Base-by-base conservation (phyloP, 2,113 vertebrate species). In the Rhinoptilus africanus region DNA sequence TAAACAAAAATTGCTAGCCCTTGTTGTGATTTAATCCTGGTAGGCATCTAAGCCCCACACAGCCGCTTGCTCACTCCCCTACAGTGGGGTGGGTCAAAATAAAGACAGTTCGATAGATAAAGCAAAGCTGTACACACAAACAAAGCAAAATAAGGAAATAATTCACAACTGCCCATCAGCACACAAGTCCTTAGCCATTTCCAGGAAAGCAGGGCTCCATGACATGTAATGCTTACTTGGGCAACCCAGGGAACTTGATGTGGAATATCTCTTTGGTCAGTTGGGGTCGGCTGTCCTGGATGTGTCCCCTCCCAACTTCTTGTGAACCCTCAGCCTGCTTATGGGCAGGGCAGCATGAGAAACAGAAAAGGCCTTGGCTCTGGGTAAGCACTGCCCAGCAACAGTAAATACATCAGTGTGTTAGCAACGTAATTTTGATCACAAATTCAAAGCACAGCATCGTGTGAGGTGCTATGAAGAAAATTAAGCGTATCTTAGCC, bases 151-250 rank as follows among this genome's bases (percentile, higher is more conserved):
- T 24, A 76, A 48, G 28, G 27, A 39, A 30, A n/a, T 22, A 2
- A 67, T 57, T 57, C n/a, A 50, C 35, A 30, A 26, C 45, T 43
- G 45, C 6, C 32, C 26, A 51, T 14, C 2, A 0, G 9, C 32
- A 60, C 32, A 10, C 21, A 26, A 26, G 45, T 77, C 8, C 14
- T 60, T 51, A 77, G 53, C 7, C 50, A 53, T 45, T 28, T 78
- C 39, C 14, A 53, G 34, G 34, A 47, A 71, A 53, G 14, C 16
- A 41, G 13, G 23, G 10, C 10, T 81, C 20, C 4, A 26, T 59
- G 8, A 54, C 1, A 1, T 1, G 1, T 18, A 53, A 37, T 1
- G 0, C 17, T 60, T 54, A 24, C 23, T 71, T 51, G 11, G 19
- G 15, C 20, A 41, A 56, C 15, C 4, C 39, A 41, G 6, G 14